A percentile compares a stretch with the other conserved stretches of the same genome.
Conservation (phyloP, 2,113 vertebrate species). For the Colius striatus region DNA sequence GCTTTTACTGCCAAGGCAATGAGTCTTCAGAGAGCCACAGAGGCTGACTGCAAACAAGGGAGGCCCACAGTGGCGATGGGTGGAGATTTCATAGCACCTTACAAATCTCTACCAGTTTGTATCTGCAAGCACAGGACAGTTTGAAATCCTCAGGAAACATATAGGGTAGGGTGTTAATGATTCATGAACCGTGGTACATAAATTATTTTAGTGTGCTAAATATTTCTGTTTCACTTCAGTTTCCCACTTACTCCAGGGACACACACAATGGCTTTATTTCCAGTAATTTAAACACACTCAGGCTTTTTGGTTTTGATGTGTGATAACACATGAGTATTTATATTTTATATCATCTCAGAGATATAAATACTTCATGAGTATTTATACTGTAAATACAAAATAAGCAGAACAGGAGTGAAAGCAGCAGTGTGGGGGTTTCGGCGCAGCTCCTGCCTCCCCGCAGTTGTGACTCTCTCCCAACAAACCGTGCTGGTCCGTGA, state of each 20-base stretch:
- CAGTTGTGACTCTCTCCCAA: background rate
- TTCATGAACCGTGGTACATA: background rate
- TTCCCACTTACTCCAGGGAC: background rate
- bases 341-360: background rate
- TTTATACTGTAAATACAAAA: background rate
- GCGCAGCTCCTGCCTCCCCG: background rate
- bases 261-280: background rate
- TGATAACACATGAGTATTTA: background rate
- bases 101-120: background rate
- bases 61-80: background rate
- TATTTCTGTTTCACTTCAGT: background rate
- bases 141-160: background rate
- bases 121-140: background rate
- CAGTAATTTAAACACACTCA: background rate
- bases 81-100: background rate
- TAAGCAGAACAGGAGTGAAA: background rate
- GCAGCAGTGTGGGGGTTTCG: background rate
- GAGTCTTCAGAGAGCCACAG: background rate
- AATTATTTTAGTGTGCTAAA: background rate
- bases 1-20: background rate
- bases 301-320: background rate
- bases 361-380: background rate
- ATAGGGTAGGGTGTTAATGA: background rate
- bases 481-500: background rate
- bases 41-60: background rate